phyloP scores from a whole-genome alignment of 2,113 vertebrate species.

The Atrichornis clamosus region DNA sequence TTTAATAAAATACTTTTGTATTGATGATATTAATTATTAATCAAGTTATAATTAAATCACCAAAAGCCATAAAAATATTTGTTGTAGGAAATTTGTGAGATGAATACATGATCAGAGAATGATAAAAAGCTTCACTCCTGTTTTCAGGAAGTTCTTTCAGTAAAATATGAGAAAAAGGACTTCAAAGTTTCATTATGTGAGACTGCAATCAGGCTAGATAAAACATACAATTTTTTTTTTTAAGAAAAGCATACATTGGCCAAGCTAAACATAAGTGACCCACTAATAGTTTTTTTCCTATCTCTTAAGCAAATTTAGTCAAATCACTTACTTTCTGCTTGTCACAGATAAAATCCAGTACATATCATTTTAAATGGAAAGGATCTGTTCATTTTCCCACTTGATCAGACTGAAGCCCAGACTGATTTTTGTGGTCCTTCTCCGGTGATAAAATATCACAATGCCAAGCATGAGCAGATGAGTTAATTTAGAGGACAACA shows the following conservation, averaged over 20 bases:
- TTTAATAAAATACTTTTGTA: not conserved
- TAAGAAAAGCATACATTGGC: fast-evolving
- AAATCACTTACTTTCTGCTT: not conserved
- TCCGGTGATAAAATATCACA: not conserved
- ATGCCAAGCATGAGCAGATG: not conserved
- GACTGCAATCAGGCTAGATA: not conserved
- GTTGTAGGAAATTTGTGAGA: not conserved
- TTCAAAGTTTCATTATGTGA: not conserved
- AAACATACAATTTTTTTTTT: not conserved
- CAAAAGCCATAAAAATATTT: not conserved
- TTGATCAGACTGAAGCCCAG: not conserved
- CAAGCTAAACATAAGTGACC: not conserved
- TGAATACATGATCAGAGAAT: not conserved
- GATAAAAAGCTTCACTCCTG: not conserved
- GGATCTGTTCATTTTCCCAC: not conserved
- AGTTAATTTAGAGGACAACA: not conserved
- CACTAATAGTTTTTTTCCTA: not conserved
- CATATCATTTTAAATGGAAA: not conserved
- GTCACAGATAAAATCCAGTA: not conserved
- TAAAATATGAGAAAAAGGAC: not conserved
- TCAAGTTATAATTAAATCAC: not conserved
- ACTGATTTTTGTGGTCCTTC: not conserved
- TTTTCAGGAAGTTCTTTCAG: not conserved
- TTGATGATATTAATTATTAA: not conserved
- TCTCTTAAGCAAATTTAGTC: not conserved